Percentiles rank a stretch among this genome's conserved stretches.
phyloP scores from a whole-genome alignment of 2,113 vertebrate species.

The Agelaius phoeniceus region DNA sequence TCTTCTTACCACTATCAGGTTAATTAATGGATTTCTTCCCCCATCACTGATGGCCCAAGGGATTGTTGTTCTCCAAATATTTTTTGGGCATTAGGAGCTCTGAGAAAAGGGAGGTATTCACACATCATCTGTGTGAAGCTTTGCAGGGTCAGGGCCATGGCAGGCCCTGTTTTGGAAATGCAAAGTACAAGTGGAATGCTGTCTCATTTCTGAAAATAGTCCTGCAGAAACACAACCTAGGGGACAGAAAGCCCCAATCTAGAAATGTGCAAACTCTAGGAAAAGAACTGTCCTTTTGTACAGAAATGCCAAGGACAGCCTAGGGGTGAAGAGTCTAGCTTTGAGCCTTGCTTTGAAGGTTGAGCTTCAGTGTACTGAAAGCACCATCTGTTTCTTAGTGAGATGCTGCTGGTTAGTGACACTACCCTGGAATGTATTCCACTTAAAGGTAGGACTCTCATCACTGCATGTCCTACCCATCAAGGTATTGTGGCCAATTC shows the following conservation, averaged over 20 bases:
- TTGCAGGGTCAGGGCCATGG: not conserved
- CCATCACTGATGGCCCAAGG: not conserved
- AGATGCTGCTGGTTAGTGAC: not conserved
- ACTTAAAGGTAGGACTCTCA: not conserved
- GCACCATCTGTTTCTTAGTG: not conserved
- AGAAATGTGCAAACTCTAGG: not conserved
- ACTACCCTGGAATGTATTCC: not conserved
- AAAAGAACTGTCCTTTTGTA: not conserved
- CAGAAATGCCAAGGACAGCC: not conserved
- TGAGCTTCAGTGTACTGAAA: not conserved
- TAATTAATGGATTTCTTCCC: not conserved
- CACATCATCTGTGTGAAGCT: not conserved
- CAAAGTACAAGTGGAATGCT: not conserved
- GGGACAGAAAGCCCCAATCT: not conserved
- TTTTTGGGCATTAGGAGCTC: not conserved
- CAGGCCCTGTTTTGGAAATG: not conserved
- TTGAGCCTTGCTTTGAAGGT: not conserved
- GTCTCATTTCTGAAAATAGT: not conserved
- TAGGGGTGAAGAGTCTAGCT: not conserved
- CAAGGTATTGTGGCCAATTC: not conserved
- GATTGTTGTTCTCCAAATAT: not conserved
- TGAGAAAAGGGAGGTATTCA: not conserved
- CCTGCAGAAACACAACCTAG: not conserved
- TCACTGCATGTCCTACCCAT: not conserved
- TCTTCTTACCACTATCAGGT: not conserved